Evolutionary conservation across 2,797 vertebrate genomes (phyloP), one percentile per base, ranked within the genome.

Genomic region (Enteromius thamalakanensis): DNA sequence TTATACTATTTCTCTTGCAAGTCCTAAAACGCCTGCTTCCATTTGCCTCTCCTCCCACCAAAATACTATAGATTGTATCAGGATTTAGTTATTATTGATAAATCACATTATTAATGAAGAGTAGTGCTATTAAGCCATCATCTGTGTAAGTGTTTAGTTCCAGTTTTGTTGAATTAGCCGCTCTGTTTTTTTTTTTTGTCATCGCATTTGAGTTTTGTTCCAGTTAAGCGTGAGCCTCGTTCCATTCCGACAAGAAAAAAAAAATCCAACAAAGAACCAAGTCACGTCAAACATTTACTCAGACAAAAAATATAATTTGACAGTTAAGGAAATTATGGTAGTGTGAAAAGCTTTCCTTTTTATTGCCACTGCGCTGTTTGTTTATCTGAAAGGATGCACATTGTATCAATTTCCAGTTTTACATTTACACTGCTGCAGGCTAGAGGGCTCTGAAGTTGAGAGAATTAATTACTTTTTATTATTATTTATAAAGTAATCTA

Each of bases 381-480:
- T 98, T 99, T 98, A 99, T 99, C 97, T 97, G 95, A 98, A 97
- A 98, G 96, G 96, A 96, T 95, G 96, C 97, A 98, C 96, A 97
- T 96, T 97, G 95, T 96, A 95, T 95, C 93, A 93, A 91, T 96
- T 97, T 93, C 92, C 92, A 96, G 93, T 96, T 92, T 94, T 94
- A 94, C 94, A 89, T 88, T 91, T 93, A 94, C 94, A 94, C 91
- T 94, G 94, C 97, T 93, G 95, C 93, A 91, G 91, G 97, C 96
- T 91, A 88, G 93, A 94, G 94, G 92, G 95, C 97, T 98, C 96
- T 97, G 96, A 96, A 97, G 95, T 94, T 95, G 95, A 96, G 96
- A 95, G 96, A 98, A 97, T 98, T 98, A 98, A 99, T 99, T 97
- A 96, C 96, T 96, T 96, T 97, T 94, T 95, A 95, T 96, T 97